Evolutionary conservation across 2,797 vertebrate species (phyloP), one percentile per base, ranked within the genome.

Genomic region (Pogonophryne albipinna): DNA sequence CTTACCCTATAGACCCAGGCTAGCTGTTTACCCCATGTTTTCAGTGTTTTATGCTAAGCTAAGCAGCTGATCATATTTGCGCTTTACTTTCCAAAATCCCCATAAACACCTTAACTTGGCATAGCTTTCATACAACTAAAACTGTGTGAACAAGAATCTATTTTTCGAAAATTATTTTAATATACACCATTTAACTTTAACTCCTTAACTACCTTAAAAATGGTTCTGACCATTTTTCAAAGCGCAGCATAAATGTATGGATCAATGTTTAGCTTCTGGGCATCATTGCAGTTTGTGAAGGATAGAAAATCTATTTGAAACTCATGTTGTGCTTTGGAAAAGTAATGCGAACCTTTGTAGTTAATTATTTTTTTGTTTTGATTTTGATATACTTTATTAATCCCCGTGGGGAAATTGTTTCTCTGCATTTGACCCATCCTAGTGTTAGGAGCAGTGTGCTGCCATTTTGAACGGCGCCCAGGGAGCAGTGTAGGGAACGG

Each of bases 251-350:
- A 0, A 3, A 63, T 62, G 38, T 57, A 3, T 23, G 9, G 14
- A 66, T 67, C 3, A 13, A 34, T 59, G 59, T 59, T 60, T 58
- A 53, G 20, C 56, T 23, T 50, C 55, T 34, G 42, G 53, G 62
- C 56, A 66, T 11, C 15, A 10, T 19, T 70, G 20, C 34, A 38
- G 17, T 56, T 60, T 46, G 4, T n/a, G 8, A 38, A 57, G 9
- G 38, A 19, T 56, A 59, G 58, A 58, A 76, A 76, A 52, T 63
- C 73, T 47, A 76, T 75, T 6, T 27, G 31, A 27, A 64, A n/a
- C 1, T 6, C 52, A 65, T 1, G 2, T 10, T 23, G 23, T 56
- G 44, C 57, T 49, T 20, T 17, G 6, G 64, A 55, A 68, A 23
- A 50, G 42, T 61, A 23, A 59, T 53, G 31, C 50, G 10, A 76